A percentile compares a stretch with the other conserved stretches of the same genome.
Conservation (phyloP, 2,888 invertebrate genomes). For the Brachynemurus nebulosus region DNA sequence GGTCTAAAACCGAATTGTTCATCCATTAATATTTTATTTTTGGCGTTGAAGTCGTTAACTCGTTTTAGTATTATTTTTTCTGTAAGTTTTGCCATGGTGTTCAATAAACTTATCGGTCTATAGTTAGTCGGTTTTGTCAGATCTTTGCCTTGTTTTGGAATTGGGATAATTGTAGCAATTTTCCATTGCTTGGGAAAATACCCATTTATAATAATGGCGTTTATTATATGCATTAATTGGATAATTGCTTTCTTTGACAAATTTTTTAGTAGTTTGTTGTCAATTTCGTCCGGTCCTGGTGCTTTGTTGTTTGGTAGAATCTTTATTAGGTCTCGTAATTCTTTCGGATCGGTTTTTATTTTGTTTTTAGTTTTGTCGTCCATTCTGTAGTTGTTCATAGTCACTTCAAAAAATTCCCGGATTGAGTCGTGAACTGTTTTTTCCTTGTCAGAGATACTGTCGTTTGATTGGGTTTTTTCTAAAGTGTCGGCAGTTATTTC, state of each 20-base stretch:
- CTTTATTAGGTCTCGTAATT: conserved; percentile 12
- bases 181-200: conserved; percentile 19
- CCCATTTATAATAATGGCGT: conserved; percentile 11
- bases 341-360: conserved; percentile 10
- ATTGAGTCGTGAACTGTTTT: neutral
- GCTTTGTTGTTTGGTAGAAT: conserved; percentile 14
- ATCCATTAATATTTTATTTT: conserved; percentile 13
- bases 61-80: conserved; percentile 17
- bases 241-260: conserved; percentile 15
- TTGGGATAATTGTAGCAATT: conserved; percentile 16
- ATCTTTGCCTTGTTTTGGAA: conserved; percentile 17
- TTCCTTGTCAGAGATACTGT: too few relatives aligned
- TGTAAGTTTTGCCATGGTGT: conserved; percentile 15
- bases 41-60: conserved; percentile 14
- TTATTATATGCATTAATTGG: conserved; percentile 16
- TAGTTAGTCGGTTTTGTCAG: conserved; percentile 14
- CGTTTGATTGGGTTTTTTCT: neutral
- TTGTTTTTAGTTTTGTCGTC: neutral
- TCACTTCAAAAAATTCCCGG: neutral
- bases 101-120: conserved; percentile 18
- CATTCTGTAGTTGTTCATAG: too few relatives aligned
- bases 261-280: conserved; percentile 17
- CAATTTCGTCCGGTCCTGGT: conserved; percentile 15
- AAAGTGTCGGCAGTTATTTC: neutral
- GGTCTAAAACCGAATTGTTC: conserved; percentile 23